phyloP scores from a whole-genome alignment of 1,140 invertebrate genomes.

The Calycopis cecrops region DNA sequence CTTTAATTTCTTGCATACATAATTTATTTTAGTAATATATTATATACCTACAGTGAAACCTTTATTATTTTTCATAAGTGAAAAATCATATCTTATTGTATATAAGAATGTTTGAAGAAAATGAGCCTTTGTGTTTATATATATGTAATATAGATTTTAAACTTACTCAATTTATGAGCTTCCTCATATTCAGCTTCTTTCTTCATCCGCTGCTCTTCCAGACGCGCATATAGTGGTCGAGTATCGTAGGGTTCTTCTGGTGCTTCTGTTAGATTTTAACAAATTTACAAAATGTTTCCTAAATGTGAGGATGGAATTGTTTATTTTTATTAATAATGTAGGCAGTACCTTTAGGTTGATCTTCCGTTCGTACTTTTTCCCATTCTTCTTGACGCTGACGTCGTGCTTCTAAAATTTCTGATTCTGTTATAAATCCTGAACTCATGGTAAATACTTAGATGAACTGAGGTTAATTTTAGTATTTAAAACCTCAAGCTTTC shows the following conservation, averaged over 20 bases:
- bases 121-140: no score
- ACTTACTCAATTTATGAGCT: constrained; percentile 92
- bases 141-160: no score
- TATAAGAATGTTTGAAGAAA: no score
- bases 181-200: constrained; percentile 96
- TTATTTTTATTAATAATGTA: no score
- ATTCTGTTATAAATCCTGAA: constrained; percentile 92
- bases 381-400: constrained; percentile 92
- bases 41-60: no score
- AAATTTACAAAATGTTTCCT: not conserved
- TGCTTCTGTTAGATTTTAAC: constrained; percentile 76
- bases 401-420: constrained; percentile 87
- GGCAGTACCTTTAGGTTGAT: constrained; percentile 87
- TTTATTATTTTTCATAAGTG: no score
- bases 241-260: constrained; percentile 90
- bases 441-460: constrained; percentile 78
- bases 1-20: no score
- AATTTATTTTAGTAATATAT: no score
- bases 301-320: not conserved
- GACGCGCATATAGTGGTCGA: constrained; percentile 89
- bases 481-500: no score
- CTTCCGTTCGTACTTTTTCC: constrained; percentile 92
- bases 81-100: no score
- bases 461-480: no score
- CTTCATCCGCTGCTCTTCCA: constrained; percentile 94